phyloP scores from a whole-genome alignment of 2,113 vertebrate genomes.

The Sterrhoptilus dennistouni region DNA sequence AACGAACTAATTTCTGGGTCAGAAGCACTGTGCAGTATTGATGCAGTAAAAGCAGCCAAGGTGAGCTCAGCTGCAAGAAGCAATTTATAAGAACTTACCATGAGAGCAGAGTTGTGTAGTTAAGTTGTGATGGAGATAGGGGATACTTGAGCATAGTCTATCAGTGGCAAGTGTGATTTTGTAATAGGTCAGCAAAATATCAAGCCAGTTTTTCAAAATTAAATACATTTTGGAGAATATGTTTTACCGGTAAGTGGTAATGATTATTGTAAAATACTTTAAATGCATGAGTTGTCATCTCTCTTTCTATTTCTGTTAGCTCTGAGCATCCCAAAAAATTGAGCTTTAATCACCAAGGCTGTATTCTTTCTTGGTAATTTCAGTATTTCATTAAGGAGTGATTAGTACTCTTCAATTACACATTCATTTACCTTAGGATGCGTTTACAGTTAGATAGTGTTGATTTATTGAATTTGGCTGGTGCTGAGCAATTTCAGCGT shows the following conservation, averaged over 20 bases:
- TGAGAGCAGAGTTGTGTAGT: background rate
- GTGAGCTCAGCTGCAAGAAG: background rate
- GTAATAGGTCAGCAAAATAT: conserved; percentile 2
- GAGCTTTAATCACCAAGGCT: background rate
- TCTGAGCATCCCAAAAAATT: background rate
- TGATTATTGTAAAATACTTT: background rate
- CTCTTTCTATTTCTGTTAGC: background rate
- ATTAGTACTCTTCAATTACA: conserved; percentile 72
- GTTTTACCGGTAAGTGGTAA: background rate
- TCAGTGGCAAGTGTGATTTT: background rate
- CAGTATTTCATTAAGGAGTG: conserved; percentile 66
- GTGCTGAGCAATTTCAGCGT: conserved; percentile 60
- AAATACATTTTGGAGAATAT: background rate
- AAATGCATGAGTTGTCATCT: background rate
- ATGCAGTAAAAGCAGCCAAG: background rate
- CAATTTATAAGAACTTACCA: background rate
- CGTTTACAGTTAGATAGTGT: conserved; percentile 48
- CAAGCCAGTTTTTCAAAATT: background rate
- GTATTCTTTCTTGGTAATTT: conserved; percentile 9
- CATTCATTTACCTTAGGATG: conserved; percentile 69
- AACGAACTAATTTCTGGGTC: background rate
- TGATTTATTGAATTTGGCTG: conserved; percentile 69
- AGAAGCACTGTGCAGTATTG: background rate
- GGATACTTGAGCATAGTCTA: background rate
- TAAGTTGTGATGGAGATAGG: background rate